Evolutionary conservation across 2,113 vertebrate genomes (phyloP).

Genomic region (Cynocephalus volans): DNA sequence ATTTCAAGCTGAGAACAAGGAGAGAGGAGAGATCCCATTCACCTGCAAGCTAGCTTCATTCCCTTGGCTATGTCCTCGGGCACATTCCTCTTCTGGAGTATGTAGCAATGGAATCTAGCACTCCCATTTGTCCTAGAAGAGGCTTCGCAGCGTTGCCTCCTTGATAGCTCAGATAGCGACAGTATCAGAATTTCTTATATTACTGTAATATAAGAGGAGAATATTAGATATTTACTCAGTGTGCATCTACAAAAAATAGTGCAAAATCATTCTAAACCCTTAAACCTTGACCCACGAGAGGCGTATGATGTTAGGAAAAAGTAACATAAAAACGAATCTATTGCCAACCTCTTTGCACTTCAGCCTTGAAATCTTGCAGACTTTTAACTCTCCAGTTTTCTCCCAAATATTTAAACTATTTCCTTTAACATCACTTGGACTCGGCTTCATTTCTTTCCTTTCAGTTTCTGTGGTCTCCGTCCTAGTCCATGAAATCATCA

Average conservation of each 20-base stretch:
- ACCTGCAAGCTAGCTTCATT: accelerated
- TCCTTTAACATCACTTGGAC: background rate
- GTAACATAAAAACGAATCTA: background rate
- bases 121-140: background rate
- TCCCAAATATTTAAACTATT: background rate
- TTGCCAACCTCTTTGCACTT: background rate
- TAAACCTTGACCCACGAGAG: background rate
- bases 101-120: background rate
- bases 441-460: conserved; percentile 47
- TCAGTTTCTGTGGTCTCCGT: background rate
- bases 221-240: background rate
- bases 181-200: background rate
- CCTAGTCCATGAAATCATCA: background rate
- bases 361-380: background rate
- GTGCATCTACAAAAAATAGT: background rate
- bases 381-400: background rate
- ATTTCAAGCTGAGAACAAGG: background rate
- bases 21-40: background rate
- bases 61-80: background rate
- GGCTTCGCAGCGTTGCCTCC: background rate
- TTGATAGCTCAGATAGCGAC: background rate
- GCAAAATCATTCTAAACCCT: background rate
- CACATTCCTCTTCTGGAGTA: background rate
- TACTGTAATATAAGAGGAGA: background rate
- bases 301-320: background rate